A percentile compares a stretch with the other conserved stretches of the same genome.
Evolutionary conservation across 1,140 invertebrate species (phyloP).

Genomic region (Diachasma alloeum): DNA sequence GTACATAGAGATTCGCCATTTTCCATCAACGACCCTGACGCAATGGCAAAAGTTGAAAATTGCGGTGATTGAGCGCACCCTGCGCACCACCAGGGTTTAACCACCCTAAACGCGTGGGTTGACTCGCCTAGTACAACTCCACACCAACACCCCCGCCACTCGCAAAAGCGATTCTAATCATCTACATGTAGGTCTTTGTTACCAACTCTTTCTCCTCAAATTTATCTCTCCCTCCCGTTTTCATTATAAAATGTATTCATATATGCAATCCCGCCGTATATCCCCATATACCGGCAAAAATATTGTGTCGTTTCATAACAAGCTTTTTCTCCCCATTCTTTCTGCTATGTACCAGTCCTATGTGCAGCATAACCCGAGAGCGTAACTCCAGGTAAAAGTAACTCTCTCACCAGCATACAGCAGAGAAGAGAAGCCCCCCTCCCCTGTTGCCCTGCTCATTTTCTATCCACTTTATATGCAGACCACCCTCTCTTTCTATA

Average conservation of each 20-base stretch:
- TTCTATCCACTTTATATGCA: slow-evolving; percentile 63
- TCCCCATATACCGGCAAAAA: background rate
- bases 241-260: slow-evolving; percentile 23
- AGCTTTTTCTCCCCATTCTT: slow-evolving; percentile 3
- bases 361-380: background rate
- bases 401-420: background rate
- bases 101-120: slow-evolving; percentile 19
- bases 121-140: slow-evolving; percentile 9
- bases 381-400: background rate
- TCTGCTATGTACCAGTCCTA: background rate
- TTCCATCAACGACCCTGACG: slow-evolving; percentile 46
- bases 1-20: slow-evolving; percentile 41
- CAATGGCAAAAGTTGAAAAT: slow-evolving; percentile 60
- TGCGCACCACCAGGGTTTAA: slow-evolving; percentile 38
- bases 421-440: background rate
- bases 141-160: slow-evolving; percentile 21
- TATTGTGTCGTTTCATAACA: slow-evolving; percentile 1
- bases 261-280: slow-evolving; percentile 2
- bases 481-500: slow-evolving; percentile 44
- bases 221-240: background rate
- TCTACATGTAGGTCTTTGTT: background rate
- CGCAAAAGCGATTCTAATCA: background rate
- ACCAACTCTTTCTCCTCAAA: background rate
- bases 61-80: slow-evolving; percentile 49
- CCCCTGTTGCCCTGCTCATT: slow-evolving; percentile 55